Percentiles rank a stretch among this genome's conserved stretches.
Evolutionary conservation across 2,113 vertebrate species (phyloP).

Genomic region (Psittacus erithacus): DNA sequence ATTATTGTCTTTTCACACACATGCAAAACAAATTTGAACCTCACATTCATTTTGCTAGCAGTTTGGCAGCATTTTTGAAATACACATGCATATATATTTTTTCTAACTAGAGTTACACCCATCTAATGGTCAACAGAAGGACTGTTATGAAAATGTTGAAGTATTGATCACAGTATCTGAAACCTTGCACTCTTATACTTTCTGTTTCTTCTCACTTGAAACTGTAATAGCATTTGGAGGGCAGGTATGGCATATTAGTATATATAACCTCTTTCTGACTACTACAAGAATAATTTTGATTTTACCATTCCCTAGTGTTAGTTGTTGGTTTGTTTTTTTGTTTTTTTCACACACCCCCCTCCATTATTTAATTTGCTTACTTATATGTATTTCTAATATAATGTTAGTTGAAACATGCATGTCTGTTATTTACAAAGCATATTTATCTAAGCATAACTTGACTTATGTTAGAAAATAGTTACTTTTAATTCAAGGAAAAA

Average conservation of each 20-base stretch:
- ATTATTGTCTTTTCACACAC: neutral
- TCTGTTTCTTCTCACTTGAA: neutral
- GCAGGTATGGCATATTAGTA: neutral
- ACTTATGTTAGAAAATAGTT: neutral
- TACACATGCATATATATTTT: neutral
- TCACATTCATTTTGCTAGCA: neutral
- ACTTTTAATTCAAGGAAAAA: neutral
- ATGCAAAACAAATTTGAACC: neutral
- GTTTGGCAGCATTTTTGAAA: neutral
- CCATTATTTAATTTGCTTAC: neutral
- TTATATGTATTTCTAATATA: neutral
- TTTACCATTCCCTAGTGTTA: neutral
- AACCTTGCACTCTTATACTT: neutral
- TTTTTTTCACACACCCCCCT: no score
- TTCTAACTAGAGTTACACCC: neutral
- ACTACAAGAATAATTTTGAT: neutral
- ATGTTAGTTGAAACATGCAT: neutral
- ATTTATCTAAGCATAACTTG: neutral
- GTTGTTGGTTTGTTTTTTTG: accelerated
- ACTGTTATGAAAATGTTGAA: neutral
- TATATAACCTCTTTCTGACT: neutral
- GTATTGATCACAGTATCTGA: neutral
- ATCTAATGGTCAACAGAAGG: neutral
- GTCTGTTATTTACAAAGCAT: neutral
- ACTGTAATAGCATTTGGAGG: neutral